Base-by-base conservation (phyloP, 2,113 vertebrate species). In the Excalfactoria chinensis region DNA sequence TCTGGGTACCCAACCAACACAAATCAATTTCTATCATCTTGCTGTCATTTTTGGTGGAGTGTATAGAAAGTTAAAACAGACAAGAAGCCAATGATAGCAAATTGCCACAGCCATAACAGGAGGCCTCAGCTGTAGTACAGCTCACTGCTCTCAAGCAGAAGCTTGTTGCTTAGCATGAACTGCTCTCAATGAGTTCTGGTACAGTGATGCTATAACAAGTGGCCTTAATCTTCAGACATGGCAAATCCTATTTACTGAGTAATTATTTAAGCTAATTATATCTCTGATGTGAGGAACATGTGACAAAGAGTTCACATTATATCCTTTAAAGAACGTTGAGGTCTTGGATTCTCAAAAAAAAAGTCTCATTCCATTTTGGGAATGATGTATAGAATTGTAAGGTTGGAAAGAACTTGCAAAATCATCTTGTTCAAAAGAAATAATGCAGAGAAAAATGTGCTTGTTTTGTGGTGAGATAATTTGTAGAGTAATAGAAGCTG, bases 201-300 rank as follows among this genome's bases (percentile, higher is more conserved):
- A 46, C 90, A 69, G 51, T 25, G 71, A 3, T 86, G 86, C 84
- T 86, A 59, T 73, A 95, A 60, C 75, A 67, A 90, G 95, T 95
- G 95, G 94, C 90, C 77, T 82, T 91, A 95, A 92, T 96, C 92
- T 95, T 91, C 86, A 95, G 83, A 75, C 92, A 80, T 74, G 92
- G 95, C 72, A 98, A 98, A 98, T 98, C 98, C 98, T 98, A 98
- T 98, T 98, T 98, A 95, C 84, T 83, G 76, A 95, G 46, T 93
- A 94, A 98, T 98, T 97, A 97, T 96, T 96, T 97, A 98, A 98
- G 97, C 97, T 93, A 97, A 97, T 98, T 98, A 98, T 83, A 94
- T 89, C 97, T 97, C 97, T 97, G 96, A 97, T 97, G 94, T 95
- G 96, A 94, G 91, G 78, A 93, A 92, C 97, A 91, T 91, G 95